Evolutionary conservation across 1,140 invertebrate genomes (phyloP).

Genomic region (Chironomus striatipennis): DNA sequence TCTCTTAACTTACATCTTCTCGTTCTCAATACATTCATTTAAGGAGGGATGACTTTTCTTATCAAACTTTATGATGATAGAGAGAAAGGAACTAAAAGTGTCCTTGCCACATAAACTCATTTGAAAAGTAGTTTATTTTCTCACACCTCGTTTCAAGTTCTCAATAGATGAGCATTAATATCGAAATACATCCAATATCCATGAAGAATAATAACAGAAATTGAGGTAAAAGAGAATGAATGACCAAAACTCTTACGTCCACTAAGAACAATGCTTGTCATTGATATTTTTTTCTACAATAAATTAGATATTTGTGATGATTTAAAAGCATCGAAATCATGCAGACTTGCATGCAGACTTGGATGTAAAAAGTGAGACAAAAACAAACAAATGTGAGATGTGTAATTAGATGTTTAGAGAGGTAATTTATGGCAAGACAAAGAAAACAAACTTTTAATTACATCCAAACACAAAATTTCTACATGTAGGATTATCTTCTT

Average conservation of each 20-base stretch:
- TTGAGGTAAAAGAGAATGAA: no score
- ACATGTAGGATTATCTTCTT: constrained; percentile 3
- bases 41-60: constrained; percentile 15
- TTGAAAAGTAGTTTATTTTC: neutral
- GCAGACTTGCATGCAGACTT: neutral
- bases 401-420: neutral
- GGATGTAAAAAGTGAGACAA: no score
- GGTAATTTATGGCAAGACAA: neutral
- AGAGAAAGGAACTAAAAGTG: neutral
- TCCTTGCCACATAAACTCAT: constrained; percentile 3
- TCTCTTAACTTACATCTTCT: neutral
- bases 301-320: neutral
- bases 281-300: neutral
- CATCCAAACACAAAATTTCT: neutral
- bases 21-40: neutral
- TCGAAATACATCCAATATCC: neutral
- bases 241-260: neutral
- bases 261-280: neutral
- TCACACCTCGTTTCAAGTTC: neutral
- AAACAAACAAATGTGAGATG: neutral
- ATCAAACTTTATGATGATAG: constrained; percentile 20
- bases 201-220: no score
- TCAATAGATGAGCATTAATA: neutral
- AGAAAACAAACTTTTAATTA: neutral
- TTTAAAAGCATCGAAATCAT: neutral